These are phyloP conservation scores for Sebastes kiyomatsui DNA, from an alignment of 2,797 vertebrate genomes.

Conservation along the genomic window DNA sequence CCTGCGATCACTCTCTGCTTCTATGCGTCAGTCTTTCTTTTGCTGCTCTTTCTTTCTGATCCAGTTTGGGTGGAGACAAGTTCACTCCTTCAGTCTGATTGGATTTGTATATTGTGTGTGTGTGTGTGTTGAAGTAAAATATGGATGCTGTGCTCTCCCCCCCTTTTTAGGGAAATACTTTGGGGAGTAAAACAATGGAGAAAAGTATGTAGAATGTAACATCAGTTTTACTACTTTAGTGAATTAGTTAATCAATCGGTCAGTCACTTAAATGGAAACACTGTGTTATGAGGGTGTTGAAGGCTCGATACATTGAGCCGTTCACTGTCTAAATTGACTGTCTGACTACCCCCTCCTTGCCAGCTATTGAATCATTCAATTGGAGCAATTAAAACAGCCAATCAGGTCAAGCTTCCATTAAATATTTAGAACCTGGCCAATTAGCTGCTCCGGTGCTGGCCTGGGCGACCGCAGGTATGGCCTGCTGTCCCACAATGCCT, in stretches of 20 bases:
- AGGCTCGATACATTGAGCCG: constrained; percentile 65
- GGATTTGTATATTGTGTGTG: constrained; percentile 59
- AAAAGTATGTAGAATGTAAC: constrained; percentile 20
- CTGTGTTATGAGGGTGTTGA: constrained; percentile 37
- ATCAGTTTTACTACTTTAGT: constrained; percentile 30
- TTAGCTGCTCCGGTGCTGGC: constrained; percentile 68
- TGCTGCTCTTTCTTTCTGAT: constrained; percentile 67
- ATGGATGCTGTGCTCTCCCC: constrained; percentile 21
- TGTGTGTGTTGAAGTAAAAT: constrained; percentile 27
- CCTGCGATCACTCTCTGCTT: constrained; percentile 59
- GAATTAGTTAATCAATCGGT: constrained; percentile 54
- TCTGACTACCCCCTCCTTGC: constrained; percentile 38
- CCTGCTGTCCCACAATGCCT: constrained; percentile 57
- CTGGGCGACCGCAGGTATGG: constrained; percentile 61
- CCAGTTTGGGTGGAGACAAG: constrained; percentile 65
- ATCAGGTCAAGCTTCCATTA: constrained; percentile 76
- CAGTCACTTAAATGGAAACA: constrained; percentile 51
- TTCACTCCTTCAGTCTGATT: constrained; percentile 70
- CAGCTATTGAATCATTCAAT: constrained; percentile 81
- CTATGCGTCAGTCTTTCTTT: constrained; percentile 71
- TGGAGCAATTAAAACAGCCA: constrained; percentile 79
- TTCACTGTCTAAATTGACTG: constrained; percentile 57
- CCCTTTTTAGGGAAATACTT: constrained; percentile 47
- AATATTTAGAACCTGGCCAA: constrained; percentile 78
- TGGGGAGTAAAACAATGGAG: constrained; percentile 36